Base-by-base conservation (phyloP, 2,888 invertebrate genomes). In the Dicyrtomina minuta region DNA sequence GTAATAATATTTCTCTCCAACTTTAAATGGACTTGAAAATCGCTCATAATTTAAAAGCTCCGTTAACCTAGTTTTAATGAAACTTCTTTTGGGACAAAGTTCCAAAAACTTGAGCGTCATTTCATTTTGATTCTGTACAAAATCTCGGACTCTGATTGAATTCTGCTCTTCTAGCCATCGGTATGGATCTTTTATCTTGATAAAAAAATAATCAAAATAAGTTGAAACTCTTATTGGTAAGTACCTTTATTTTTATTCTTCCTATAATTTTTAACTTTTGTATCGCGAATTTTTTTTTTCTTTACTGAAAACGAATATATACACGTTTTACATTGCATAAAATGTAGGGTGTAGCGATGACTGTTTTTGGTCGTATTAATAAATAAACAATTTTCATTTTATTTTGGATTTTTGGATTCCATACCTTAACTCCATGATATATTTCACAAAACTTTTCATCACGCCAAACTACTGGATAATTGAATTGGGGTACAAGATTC, bases 401-500 rank as follows among this genome's bases (percentile, higher is more conserved):
- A n/a, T n/a, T n/a, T n/a, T n/a, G n/a, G n/a, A n/a, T n/a, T n/a
- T n/a, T n/a, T n/a, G n/a, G 6, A n/a, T 49, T 49, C 6, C n/a
- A 80, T 84, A 95, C 93, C 88, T 92, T 87, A 64, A 85, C 85
- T 65, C 93, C 94, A 83, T 91, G 90, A 81, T 91, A 92, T 79
- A 88, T 86, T 78, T 97, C 96, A 74, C 88, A 83, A 73, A 91
- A 85, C 64, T 85, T 84, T 70, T 91, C 90, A 82, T 95, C 94
- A 79, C 93, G 86, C 73, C 89, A 84, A 68, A 88, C 88, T 70
- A 85, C 84, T 1, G 96, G 96, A 84, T 96, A 96, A 10, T 33
- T 8, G 33, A 33, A 33, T n/a, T n/a, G n/a, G 33, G 33, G 33
- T 33, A n/a, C n/a, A n/a, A n/a, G n/a, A n/a, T n/a, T n/a, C n/a